These are phyloP conservation scores for Conopomorpha cramerella DNA, from an alignment of 1,140 invertebrate species.

Conservation along the genomic window DNA sequence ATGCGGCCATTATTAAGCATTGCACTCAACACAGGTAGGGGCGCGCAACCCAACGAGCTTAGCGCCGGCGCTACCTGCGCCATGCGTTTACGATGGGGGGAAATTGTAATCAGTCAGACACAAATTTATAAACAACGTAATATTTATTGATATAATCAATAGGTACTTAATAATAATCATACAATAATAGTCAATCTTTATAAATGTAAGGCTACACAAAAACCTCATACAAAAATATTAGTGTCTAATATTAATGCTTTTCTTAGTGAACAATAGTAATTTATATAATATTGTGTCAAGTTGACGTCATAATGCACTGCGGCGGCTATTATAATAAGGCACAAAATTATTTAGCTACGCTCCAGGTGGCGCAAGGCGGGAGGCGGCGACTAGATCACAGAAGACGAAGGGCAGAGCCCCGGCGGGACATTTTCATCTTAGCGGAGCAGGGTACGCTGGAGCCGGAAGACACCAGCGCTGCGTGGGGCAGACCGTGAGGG, in stretches of 20 bases:
- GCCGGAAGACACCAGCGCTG: constrained; percentile 27
- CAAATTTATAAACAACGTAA: constrained; percentile 50
- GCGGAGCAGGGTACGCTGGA: constrained; percentile 34
- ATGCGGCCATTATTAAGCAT: no score
- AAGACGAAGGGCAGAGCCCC: constrained; percentile 27
- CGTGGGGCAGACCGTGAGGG: constrained; percentile 25
- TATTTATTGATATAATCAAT: constrained; percentile 53
- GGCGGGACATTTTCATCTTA: constrained; percentile 37
- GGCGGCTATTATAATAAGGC: constrained; percentile 51
- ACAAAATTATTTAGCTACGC: constrained; percentile 50
- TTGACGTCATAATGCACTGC: constrained; percentile 58
- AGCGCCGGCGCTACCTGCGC: constrained; percentile 47
- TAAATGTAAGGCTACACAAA: constrained; percentile 52
- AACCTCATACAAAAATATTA: constrained; percentile 55
- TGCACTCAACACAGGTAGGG: no score
- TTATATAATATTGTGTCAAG: no score
- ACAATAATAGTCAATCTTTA: constrained; percentile 41
- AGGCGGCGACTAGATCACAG: constrained; percentile 57
- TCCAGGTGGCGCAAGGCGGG: constrained; percentile 47
- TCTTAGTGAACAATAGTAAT: no score
- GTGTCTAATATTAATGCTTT: no score
- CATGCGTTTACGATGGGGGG: no score
- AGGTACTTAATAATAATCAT: constrained; percentile 41
- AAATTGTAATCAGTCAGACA: no score
- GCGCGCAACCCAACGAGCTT: no score